Evolutionary conservation across 2,797 vertebrate species (phyloP), one percentile per base, ranked within the genome.

Genomic region (Trichosurus vulpecula): DNA sequence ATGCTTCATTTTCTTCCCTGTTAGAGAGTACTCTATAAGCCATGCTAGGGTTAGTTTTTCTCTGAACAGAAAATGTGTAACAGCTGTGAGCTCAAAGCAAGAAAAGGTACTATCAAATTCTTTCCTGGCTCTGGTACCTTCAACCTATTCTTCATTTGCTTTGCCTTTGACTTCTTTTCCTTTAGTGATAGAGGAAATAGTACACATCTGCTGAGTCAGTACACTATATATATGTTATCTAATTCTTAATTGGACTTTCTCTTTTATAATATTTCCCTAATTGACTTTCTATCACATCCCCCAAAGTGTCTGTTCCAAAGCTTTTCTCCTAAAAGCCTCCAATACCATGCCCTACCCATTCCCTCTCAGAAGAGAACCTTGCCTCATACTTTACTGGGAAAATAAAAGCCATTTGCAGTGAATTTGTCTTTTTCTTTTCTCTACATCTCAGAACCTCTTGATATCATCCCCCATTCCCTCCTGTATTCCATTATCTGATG

Each of bases 21-120:
- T 66, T 66, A 5, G 31, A 66, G 58, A 61, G 31, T 12, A 61
- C 31, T 61, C 4, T 35, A 61, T 35, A 35, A 89, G 4, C 27
- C n/a, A 52, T 16, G 51, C 2, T 19, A 81, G 35, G 52, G 41
- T 30, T 58, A 52, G 47, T 90, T 31, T 66, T 29, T 52, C 4
- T n/a, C 58, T 87, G 41, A 91, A 53, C 29, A 96, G 61, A 91
- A 92, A 91, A 92, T 87, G 81, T 52, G 10, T 11, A 92, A 30
- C 92, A 91, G 14, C 54, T 41, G n/a, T 41, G 66, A 41, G 16
- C 66, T 51, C 35, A 91, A 41, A 35, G 31, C 52, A 92, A 35
- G 54, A 81, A 52, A 54, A 51, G 74, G 61, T 53, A 6, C 53
- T n/a, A 51, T 27, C 55, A 56, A 53, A 30, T 22, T 74, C 56